Conservation (phyloP, 2,888 invertebrate species). For the Phania funesta region DNA sequence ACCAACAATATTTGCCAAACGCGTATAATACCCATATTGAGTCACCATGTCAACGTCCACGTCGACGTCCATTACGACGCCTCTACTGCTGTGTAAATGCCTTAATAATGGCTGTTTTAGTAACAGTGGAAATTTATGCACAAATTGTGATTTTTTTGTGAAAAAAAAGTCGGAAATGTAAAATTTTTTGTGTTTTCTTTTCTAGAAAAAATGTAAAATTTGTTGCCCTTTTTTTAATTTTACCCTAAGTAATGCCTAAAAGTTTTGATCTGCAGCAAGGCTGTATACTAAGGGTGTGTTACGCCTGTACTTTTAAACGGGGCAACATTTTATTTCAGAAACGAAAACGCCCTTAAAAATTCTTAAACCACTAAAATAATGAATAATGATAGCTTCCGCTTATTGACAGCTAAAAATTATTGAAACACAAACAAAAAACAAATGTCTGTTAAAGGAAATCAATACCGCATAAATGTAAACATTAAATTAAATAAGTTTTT, state of each 20-base stretch:
- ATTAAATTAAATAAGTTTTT: background rate
- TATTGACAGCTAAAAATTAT: slow-evolving; percentile 41
- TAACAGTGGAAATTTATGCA: slow-evolving; percentile 79
- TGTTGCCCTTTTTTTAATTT: too few relatives aligned
- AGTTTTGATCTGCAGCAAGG: too few relatives aligned
- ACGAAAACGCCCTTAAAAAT: background rate
- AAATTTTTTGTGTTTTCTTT: background rate
- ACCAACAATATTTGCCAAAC: slow-evolving; percentile 27
- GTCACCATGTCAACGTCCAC: slow-evolving; percentile 72
- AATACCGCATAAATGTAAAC: slow-evolving; percentile 3
- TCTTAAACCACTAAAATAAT: slow-evolving; percentile 6
- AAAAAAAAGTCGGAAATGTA: slow-evolving; percentile 5
- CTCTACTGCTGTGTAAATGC: slow-evolving; percentile 78
- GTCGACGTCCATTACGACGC: slow-evolving; percentile 78
- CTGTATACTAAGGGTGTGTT: too few relatives aligned
- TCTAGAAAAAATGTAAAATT: background rate
- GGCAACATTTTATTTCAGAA: slow-evolving; percentile 6
- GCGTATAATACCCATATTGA: slow-evolving; percentile 55
- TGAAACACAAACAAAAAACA: slow-evolving; percentile 6
- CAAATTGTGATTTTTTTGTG: slow-evolving; percentile 78
- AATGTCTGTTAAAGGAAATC: background rate
- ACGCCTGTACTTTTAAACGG: too few relatives aligned
- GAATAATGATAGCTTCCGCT: slow-evolving; percentile 57
- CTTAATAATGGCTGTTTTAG: slow-evolving; percentile 77
- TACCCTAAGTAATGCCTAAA: too few relatives aligned